A percentile compares a stretch with the other conserved stretches of the same genome.
Evolutionary conservation across 2,797 vertebrate genomes (phyloP).

Genomic region (Chelidonichthys spinosus): DNA sequence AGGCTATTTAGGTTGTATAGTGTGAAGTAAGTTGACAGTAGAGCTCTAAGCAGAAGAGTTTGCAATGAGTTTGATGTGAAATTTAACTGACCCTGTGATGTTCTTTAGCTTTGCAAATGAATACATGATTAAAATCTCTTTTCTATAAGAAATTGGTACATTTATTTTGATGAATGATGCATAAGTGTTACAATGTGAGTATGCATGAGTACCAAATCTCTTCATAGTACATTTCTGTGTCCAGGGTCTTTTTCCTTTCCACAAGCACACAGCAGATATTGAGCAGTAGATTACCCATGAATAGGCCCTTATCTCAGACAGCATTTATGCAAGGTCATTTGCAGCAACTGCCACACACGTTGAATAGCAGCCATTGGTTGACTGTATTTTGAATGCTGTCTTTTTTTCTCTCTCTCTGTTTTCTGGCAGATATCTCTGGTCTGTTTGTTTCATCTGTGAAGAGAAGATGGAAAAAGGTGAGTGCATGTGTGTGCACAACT

Average conservation of each 20-base stretch:
- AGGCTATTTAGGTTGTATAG: background rate
- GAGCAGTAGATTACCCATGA: constrained; percentile 49
- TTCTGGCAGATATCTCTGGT: constrained; percentile 50
- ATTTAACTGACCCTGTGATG: background rate
- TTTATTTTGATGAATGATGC: constrained; percentile 35
- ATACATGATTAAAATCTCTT: background rate
- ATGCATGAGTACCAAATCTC: constrained; percentile 19
- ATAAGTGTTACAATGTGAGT: constrained; percentile 17
- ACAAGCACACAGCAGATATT: constrained; percentile 26
- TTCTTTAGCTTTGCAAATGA: constrained; percentile 1
- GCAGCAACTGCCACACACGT: constrained; percentile 30
- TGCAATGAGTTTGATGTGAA: background rate
- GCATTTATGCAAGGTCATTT: constrained; percentile 61
- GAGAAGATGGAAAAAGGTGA: constrained; percentile 38
- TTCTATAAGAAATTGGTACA: constrained; percentile 12
- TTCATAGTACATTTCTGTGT: constrained; percentile 6
- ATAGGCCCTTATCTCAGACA: constrained; percentile 35
- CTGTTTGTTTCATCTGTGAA: constrained; percentile 51
- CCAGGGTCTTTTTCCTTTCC: constrained; percentile 37
- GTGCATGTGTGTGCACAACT: constrained; percentile 36
- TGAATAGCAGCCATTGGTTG: constrained; percentile 40
- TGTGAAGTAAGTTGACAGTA: constrained; percentile 12
- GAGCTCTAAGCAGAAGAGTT: constrained; percentile 14
- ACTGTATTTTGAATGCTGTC: constrained; percentile 41
- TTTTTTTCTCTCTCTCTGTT: constrained; percentile 40